These are phyloP conservation scores for Callaeas wilsoni DNA, from an alignment of 2,113 vertebrate genomes.

Conservation along the genomic window DNA sequence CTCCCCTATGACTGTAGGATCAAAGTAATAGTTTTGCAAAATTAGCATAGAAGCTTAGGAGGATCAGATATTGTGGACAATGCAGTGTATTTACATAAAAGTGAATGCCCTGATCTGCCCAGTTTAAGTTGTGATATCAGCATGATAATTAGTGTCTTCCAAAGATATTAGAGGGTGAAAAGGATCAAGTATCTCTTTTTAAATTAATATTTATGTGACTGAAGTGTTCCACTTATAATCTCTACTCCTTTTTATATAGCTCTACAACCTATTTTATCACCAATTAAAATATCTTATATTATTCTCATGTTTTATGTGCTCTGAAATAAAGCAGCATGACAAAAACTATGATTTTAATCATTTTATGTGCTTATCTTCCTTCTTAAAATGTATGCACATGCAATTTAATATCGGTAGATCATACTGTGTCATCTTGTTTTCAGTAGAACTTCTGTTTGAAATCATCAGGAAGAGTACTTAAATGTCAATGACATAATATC, in stretches of 20 bases:
- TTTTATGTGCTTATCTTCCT: not conserved
- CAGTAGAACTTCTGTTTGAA: not conserved
- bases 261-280: not conserved
- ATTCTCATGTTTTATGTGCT: not conserved
- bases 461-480: not conserved
- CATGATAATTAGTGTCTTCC: not conserved
- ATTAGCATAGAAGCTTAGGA: not conserved
- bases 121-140: not conserved
- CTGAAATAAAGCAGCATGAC: not conserved
- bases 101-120: not conserved
- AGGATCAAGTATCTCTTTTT: not conserved
- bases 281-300: not conserved
- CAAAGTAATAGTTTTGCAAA: not conserved
- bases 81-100: not conserved
- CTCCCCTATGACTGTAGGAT: not conserved
- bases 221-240: not conserved
- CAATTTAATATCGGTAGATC: not conserved
- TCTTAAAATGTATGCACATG: not conserved
- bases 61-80: not conserved
- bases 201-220: not conserved
- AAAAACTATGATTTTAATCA: not conserved
- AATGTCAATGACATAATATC: not conserved
- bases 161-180: not conserved
- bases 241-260: not conserved
- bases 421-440: not conserved